Base-by-base conservation (phyloP, 2,888 invertebrate genomes). In the Apomyelois bistriatella region DNA sequence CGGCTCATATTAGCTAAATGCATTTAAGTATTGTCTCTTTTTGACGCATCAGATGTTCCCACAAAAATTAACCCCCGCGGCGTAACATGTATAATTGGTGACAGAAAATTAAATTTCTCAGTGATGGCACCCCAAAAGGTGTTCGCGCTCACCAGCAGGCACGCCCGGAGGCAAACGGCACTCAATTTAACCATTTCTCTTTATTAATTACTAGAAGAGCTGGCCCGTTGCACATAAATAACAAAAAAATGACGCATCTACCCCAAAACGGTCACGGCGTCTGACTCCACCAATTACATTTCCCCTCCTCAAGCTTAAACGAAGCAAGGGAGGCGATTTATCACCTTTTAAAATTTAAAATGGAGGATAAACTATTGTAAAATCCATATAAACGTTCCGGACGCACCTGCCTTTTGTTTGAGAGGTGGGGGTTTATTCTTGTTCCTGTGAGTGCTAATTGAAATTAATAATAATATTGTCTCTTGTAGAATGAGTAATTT, bases 231-330 rank as follows among this genome's bases (percentile, higher is more conserved):
- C 64, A 70, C 74, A 82, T 81, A 82, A 82, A 82, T 79, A 81
- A 82, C 74, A 74, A 80, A 80, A 22, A 79, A 79, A 74, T 76
- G 72, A 76, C 72, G 76, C 67, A 62, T 62, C 62, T 60, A 60
- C 68, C 60, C 60, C 48, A 43, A 43, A 49, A 56, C 97, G 98
- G 88, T 99, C 98, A 59, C 95, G 94, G 96, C 57, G 94, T 82
- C 94, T 74, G 75, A 68, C 62, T 78, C 72, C 60, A 51, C 58
- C 74, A 72, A 74, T 73, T 76, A 70, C 73, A 72, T 74, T 72
- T 65, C 76, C 76, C 70, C 63, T 68, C 59, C 62, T 52, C 55
- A 74, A 73, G 71, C 73, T 64, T 72, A 75, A 76, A 72, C 74
- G 78, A 74, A 73, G 75, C 70, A 72, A 76, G 72, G 72, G 72